Evolutionary conservation across 2,888 invertebrate genomes (phyloP), one percentile per base, ranked within the genome.

Genomic region (Lasiommata megera): DNA sequence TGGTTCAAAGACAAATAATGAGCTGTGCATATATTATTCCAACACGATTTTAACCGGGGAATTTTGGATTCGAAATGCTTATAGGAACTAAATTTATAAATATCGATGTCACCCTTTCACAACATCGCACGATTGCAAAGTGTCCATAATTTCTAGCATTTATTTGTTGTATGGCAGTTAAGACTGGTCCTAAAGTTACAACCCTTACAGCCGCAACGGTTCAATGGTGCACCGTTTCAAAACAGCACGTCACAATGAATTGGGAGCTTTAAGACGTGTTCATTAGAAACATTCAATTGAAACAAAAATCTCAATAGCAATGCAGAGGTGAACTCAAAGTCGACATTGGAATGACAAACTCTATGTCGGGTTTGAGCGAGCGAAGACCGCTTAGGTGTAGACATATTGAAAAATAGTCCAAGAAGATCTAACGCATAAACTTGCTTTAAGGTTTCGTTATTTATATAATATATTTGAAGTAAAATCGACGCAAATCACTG

Each of bases 71-170:
- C 17, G 59, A 61, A 66, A 66, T 64, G 61, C 58, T 60, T 46
- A 50, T 59, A 54, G 66, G 61, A 64, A 62, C 58, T 60, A 48
- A 61, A 57, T 57, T 54, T 48, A 51, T 43, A 54, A 51, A 50
- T 44, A 59, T 59, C 50, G 54, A 57, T 59, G 56, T 53, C 12
- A 34, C 17, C 5, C 31, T 31, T 8, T 56, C 55, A 56, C 56
- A 61, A 61, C 58, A 58, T 61, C 58, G 44, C 31, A 37, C 50
- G 34, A 31, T 52, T 34, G 9, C 17, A 29, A 18, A 41, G 16
- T 12, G 18, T 31, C 1, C 31, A 11, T 40, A 52, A 34, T 52
- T n/a, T 52, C 38, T 52, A 52, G 38, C 23, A 12, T 36, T 47
- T 47, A 44, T 36, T 36, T 38, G 28, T 40, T 40, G 23, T 41